Conservation (phyloP, 1,140 invertebrate species). For the Trichonephila inaurata region DNA sequence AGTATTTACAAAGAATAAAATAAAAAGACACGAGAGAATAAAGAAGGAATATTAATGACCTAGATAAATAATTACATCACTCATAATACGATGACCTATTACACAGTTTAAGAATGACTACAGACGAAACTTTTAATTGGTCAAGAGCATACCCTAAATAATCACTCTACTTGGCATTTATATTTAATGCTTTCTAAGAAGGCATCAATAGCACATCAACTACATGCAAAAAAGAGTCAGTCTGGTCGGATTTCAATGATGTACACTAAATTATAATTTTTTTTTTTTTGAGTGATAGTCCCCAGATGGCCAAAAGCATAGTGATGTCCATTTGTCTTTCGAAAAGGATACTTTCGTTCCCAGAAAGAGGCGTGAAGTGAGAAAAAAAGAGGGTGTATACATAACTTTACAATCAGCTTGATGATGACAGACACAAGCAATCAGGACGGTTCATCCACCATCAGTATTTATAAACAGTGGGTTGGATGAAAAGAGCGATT, state of each 20-base stretch:
- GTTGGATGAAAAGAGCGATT: neutral
- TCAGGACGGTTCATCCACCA: conserved; percentile 9
- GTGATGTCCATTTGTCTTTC: neutral
- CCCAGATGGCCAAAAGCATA: neutral
- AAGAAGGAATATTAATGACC: neutral
- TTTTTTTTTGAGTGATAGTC: neutral
- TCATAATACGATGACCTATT: neutral
- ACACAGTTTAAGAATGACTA: neutral
- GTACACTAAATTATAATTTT: neutral
- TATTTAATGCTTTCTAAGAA: neutral
- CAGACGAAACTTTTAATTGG: neutral
- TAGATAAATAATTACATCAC: neutral
- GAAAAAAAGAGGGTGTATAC: conserved; percentile 14
- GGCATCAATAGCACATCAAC: neutral
- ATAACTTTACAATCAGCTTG: conserved; percentile 31
- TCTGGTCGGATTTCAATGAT: neutral
- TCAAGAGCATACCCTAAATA: neutral
- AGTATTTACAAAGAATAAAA: too few relatives aligned
- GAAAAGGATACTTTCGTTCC: neutral
- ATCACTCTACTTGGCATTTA: neutral
- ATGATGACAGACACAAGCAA: conserved; percentile 32
- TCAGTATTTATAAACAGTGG: conserved; percentile 46
- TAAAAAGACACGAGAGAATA: neutral
- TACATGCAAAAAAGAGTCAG: neutral
- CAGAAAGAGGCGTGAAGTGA: neutral